A percentile compares a stretch with the other conserved stretches of the same genome.
Evolutionary conservation across 2,113 vertebrate genomes (phyloP).

Genomic region (Acrocephalus arundinaceus): DNA sequence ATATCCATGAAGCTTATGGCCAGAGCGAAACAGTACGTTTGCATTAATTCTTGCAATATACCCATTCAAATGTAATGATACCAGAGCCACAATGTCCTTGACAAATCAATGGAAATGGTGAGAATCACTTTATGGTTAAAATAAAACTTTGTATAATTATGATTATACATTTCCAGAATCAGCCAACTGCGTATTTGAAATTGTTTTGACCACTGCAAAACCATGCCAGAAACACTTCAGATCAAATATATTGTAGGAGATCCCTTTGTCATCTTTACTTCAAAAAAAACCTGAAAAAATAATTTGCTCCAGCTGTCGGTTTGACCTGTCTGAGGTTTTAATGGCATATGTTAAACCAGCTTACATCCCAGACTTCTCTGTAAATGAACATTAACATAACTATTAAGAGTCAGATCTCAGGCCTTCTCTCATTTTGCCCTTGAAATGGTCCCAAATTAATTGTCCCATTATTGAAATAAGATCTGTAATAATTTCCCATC

Average conservation of each 20-base stretch:
- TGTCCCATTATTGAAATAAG: not conserved
- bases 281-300: not conserved
- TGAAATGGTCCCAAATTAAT: not conserved
- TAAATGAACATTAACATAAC: not conserved
- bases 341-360: not conserved
- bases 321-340: not conserved
- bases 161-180: not conserved
- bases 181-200: not conserved
- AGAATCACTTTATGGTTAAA: not conserved
- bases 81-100: not conserved
- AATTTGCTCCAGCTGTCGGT: not conserved
- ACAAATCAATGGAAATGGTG: not conserved
- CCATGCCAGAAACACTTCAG: not conserved
- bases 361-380: not conserved
- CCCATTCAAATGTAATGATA: not conserved
- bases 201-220: not conserved
- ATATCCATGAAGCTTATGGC: slow-evolving; percentile 83
- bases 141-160: not conserved
- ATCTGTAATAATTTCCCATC: not conserved
- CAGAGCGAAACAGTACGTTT: slow-evolving; percentile 82
- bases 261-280: not conserved
- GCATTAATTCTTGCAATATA: not conserved
- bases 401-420: not conserved
- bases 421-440: not conserved
- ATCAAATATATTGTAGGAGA: not conserved